Base-by-base conservation (phyloP, 2,888 invertebrate species). In the Amphimallon solstitiale region DNA sequence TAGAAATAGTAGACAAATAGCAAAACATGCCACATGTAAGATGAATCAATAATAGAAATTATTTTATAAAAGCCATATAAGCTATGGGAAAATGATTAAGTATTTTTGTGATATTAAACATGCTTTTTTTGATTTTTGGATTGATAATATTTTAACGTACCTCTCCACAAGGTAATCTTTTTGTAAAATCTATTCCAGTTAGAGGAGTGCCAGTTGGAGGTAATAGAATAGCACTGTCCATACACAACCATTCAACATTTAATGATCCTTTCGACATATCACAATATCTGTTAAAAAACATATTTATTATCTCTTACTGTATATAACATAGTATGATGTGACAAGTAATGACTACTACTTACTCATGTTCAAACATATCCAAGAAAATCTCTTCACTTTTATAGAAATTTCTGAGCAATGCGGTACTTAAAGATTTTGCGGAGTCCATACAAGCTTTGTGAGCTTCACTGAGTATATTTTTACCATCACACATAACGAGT, bases 311-410 rank as follows among this genome's bases (percentile, higher is more conserved):
- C 9, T 7, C 5, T 29, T n/a, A n/a, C n/a, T 5, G 29, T 29
- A 29, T 5, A 29, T 29, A n/a, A n/a, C n/a, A n/a, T n/a, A n/a
- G n/a, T n/a, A n/a, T n/a, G n/a, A n/a, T n/a, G n/a, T n/a, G n/a
- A 54, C 2, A 17, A 12, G 3, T 17, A 35, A 0, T 2, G 15
- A 46, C 7, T 29, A 63, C 48, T 66, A 77, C 79, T 79, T 76
- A 89, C 86, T 99, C 98, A 81, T 98, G 97, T 83, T 99, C 98
- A 81, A 99, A 99, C 89, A 99, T 93, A 80, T 99, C 98, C 65
- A 98, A 85, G 84, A 99, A 99, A 75, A 98, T 96, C 78, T 98
- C 98, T 84, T 98, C 98, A 75, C 94, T 94, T 88, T 97, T 97
- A 83, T 96, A 97, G 83, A 95, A 97, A 85, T 94, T 95, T 51